Evolutionary conservation across 2,888 invertebrate species (phyloP).

Genomic region (Actias luna): DNA sequence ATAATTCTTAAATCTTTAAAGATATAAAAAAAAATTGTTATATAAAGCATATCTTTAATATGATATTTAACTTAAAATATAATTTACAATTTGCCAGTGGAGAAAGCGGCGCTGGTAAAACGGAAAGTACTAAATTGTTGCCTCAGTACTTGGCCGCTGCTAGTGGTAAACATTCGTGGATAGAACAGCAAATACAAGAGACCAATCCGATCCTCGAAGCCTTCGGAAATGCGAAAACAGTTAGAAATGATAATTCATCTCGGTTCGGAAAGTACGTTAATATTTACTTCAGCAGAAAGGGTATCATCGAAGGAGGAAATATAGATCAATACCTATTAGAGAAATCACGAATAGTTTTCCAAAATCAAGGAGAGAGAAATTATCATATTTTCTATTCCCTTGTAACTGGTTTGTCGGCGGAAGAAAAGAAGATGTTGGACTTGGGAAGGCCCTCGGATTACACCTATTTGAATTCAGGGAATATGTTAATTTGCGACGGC

Average conservation of each 20-base stretch:
- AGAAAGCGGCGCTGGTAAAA: constrained; percentile 98
- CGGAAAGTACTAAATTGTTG: constrained; percentile 96
- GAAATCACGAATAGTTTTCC: constrained; percentile 95
- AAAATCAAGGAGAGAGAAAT: constrained; percentile 94
- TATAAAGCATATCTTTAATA: too few relatives aligned
- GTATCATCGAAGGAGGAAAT: constrained; percentile 94
- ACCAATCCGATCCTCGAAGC: constrained; percentile 98
- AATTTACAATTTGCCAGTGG: constrained; percentile 82
- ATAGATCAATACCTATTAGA: constrained; percentile 98
- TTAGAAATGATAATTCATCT: constrained; percentile 97
- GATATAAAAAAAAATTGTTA: too few relatives aligned
- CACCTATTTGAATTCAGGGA: constrained; percentile 91
- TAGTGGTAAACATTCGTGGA: constrained; percentile 98
- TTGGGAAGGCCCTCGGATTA: constrained; percentile 88
- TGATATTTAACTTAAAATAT: background rate
- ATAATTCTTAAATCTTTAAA: too few relatives aligned
- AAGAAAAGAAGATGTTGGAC: constrained; percentile 90
- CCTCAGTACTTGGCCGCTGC: constrained; percentile 96
- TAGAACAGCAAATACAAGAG: constrained; percentile 98
- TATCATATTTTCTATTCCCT: constrained; percentile 98
- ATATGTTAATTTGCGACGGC: constrained; percentile 88
- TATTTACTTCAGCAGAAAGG: constrained; percentile 91
- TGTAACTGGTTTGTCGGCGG: constrained; percentile 89
- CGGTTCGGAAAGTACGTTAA: constrained; percentile 98
- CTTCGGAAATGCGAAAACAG: constrained; percentile 98